Evolutionary conservation across 2,797 vertebrate genomes (phyloP).

Genomic region (Sebastes flavidus): DNA sequence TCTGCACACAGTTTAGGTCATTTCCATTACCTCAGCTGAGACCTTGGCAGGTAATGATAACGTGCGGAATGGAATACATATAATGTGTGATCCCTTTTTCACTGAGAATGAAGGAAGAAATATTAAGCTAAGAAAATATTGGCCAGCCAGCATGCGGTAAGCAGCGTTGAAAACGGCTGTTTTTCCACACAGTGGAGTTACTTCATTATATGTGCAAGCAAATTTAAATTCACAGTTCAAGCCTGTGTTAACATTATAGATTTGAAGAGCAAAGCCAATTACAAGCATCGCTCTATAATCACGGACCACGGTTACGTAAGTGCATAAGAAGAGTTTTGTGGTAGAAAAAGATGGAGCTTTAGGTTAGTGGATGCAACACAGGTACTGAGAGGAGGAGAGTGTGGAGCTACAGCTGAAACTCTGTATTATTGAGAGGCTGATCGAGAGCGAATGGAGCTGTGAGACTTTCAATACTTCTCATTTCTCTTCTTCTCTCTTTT

Average conservation of each 20-base stretch:
- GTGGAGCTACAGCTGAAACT: conserved; percentile 53
- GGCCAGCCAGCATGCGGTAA: neutral
- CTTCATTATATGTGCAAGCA: conserved; percentile 55
- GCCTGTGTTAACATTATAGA: conserved; percentile 58
- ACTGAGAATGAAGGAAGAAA: conserved; percentile 34
- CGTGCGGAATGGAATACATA: conserved; percentile 53
- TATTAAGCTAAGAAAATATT: conserved; percentile 63
- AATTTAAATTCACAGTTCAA: conserved; percentile 66
- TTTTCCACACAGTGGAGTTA: conserved; percentile 4
- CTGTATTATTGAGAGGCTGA: conserved; percentile 42
- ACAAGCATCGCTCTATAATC: conserved; percentile 34
- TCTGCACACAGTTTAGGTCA: conserved; percentile 66
- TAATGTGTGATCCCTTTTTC: conserved; percentile 52
- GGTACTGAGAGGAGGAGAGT: neutral
- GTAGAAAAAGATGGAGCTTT: conserved; percentile 19
- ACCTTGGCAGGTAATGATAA: conserved; percentile 56
- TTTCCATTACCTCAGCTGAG: conserved; percentile 70
- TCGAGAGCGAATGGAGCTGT: conserved; percentile 43
- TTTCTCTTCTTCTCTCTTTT: conserved; percentile 30
- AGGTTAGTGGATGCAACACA: conserved; percentile 1
- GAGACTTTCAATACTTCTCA: conserved; percentile 45
- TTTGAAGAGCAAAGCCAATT: conserved; percentile 58
- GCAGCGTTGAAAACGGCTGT: conserved; percentile 10
- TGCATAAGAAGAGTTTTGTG: conserved; percentile 18
- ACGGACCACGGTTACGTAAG: neutral